Conservation (phyloP, 1,140 invertebrate genomes). For the Drosophila burlai region DNA sequence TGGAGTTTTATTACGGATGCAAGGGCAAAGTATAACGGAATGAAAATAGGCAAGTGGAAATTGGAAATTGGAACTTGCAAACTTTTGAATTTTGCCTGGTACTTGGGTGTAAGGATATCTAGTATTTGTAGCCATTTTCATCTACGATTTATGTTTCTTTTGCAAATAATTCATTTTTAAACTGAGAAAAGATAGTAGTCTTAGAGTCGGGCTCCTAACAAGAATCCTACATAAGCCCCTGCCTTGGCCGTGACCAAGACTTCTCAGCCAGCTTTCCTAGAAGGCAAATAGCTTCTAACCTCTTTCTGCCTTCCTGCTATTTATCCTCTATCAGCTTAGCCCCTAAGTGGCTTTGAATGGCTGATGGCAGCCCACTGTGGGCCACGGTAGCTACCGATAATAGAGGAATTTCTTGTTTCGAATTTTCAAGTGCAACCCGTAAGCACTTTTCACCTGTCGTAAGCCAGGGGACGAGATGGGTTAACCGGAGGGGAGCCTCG, state of each 20-base stretch:
- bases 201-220: neutral
- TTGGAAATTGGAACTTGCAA: neutral
- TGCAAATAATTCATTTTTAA: neutral
- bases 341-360: constrained; percentile 8
- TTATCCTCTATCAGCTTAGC: constrained; percentile 33
- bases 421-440: constrained; percentile 38
- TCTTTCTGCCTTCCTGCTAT: neutral
- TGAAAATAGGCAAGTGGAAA: neutral
- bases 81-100: neutral
- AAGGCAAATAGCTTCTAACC: constrained; percentile 1
- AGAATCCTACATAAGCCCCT: neutral
- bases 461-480: constrained; percentile 9
- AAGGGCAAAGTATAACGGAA: neutral
- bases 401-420: constrained; percentile 9
- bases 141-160: neutral
- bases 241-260: neutral
- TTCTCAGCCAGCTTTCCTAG: neutral
- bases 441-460: constrained; percentile 38
- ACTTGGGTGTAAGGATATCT: neutral
- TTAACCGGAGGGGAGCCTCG: neutral
- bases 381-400: neutral
- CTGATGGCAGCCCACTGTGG: neutral
- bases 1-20: neutral
- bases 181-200: neutral
- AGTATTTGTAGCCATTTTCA: too few species aligned